These are phyloP conservation scores for Hippopotamus amphibius DNA, from an alignment of 2,113 vertebrate genomes.

Conservation along the genomic window DNA sequence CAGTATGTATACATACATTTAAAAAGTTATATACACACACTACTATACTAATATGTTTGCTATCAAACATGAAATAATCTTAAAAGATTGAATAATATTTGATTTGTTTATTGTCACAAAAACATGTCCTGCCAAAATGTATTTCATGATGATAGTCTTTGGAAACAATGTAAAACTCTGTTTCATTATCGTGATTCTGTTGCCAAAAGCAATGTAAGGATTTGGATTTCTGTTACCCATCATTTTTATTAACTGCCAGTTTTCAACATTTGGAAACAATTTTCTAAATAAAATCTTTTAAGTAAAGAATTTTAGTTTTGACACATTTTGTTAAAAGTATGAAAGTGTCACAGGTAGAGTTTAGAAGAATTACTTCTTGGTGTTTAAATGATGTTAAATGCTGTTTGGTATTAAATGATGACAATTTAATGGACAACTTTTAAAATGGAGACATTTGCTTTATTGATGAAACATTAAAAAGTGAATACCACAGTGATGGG, in stretches of 20 bases:
- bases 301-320: background rate
- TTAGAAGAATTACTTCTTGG: background rate
- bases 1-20: background rate
- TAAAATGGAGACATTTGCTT: background rate
- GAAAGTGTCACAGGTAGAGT: background rate
- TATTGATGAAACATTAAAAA: background rate
- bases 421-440: background rate
- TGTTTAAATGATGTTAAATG: background rate
- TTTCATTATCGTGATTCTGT: background rate
- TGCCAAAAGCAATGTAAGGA: background rate
- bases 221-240: background rate
- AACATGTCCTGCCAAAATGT: background rate
- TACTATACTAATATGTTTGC: background rate
- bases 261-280: conserved; percentile 34
- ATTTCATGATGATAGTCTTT: background rate
- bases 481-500: background rate
- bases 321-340: background rate
- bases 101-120: background rate
- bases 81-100: background rate
- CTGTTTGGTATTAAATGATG: background rate
- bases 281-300: conserved; percentile 43
- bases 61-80: background rate
- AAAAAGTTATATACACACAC: background rate
- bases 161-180: conserved; percentile 32
- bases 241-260: background rate